These are phyloP conservation scores for Cryptomyrus ogoouensis DNA, from an alignment of 2,113 vertebrate species.

Conservation along the genomic window DNA sequence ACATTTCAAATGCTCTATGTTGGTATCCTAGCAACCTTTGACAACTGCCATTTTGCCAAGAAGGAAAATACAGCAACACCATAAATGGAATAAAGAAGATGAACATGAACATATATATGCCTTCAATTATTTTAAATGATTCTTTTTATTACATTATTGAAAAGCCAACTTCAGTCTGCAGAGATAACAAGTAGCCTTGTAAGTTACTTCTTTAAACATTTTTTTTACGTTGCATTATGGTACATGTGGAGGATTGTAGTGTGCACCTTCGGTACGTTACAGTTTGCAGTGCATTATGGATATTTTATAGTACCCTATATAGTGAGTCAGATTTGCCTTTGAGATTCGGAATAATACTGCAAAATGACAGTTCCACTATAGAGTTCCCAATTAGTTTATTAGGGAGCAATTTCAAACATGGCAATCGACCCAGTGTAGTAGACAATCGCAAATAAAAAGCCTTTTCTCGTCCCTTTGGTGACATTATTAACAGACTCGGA, in stretches of 20 bases:
- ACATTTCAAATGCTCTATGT: neutral
- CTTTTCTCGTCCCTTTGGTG: neutral
- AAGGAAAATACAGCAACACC: neutral
- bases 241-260: neutral
- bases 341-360: neutral
- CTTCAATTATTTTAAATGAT: neutral
- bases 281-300: neutral
- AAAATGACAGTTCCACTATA: neutral
- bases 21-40: neutral
- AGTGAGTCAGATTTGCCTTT: neutral
- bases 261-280: neutral
- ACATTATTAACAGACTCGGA: neutral
- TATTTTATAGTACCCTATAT: neutral
- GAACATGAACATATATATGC: neutral
- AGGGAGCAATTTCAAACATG: neutral
- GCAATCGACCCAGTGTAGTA: neutral
- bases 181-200: neutral
- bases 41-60: neutral
- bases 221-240: neutral
- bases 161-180: neutral
- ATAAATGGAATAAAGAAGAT: neutral
- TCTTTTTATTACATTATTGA: neutral
- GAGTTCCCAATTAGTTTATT: neutral
- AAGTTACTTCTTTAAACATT: neutral
- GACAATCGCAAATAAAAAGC: neutral